Base-by-base conservation (phyloP, 2,888 invertebrate genomes). In the Pollenia griseotomentosa region DNA sequence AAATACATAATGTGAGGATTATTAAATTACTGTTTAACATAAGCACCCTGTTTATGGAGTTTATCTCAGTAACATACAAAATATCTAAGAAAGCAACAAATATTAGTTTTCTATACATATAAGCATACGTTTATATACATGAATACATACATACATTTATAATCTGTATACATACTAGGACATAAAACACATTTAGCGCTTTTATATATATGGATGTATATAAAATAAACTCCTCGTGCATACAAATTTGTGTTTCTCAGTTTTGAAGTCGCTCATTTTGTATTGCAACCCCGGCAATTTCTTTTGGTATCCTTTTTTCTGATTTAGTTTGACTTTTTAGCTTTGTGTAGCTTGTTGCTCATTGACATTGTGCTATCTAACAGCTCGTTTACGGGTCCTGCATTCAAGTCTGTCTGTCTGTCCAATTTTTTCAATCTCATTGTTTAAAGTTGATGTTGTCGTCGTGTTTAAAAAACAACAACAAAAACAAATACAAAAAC, bases 311-410 rank as follows among this genome's bases (percentile, higher is more conserved):
- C 75, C 83, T 70, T 79, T 88, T 84, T 66, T 70, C 51, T 57
- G 84, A 79, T 87, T 89, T 81, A 88, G 87, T 88, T 88, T 88
- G 84, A 88, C 89, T 89, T 88, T 88, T 80, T 65, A 59, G 86
- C 83, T 86, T 87, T 86, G 81, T 75, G 57, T 65, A 81, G 86
- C 83, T 81, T 84, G 82, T 87, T 88, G 84, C 83, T 84, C 61
- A 78, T 84, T 84, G 78, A 68, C 87, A 82, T 55, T 63, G 84
- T 84, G 80, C 53, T 84, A 81, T 77, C 61, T 61, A 19, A 61
- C 70, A 53, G 16, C 44, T 48, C 23, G 48, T 55, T 71, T 81
- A 65, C 87, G 80, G 80, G 51, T 80, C 44, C 63, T 65, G 51
- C 68, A 78, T 68, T 73, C 79, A 57, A 66, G 66, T 44, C 53